These are phyloP conservation scores for Hapalemur alaotrensis DNA, from an alignment of 2,797 vertebrate genomes.

Conservation along the genomic window DNA sequence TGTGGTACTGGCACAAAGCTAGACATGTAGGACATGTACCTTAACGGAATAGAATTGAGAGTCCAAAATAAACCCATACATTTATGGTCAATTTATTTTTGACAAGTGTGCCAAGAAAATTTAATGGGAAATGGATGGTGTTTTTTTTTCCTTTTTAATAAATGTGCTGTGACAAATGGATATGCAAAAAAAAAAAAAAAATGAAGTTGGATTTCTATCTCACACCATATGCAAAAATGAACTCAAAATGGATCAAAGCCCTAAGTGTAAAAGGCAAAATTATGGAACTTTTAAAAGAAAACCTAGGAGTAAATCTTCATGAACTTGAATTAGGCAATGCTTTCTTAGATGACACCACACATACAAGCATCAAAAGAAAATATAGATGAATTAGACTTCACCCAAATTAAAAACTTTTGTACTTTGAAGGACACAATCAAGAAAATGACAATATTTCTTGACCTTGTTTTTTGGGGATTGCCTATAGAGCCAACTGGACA, in stretches of 20 bases:
- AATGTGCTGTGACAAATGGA: neutral
- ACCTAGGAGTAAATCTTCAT: neutral
- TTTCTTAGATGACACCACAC: neutral
- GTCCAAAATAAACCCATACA: neutral
- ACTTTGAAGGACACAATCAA: too few species aligned
- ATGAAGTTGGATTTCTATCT: neutral
- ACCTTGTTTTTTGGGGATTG: neutral
- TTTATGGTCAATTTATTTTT: neutral
- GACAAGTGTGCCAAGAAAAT: neutral
- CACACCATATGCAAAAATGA: neutral
- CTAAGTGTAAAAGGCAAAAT: neutral
- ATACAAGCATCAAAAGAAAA: neutral
- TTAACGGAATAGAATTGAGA: neutral
- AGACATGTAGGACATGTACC: neutral
- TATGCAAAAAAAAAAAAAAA: neutral
- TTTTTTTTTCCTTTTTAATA: neutral
- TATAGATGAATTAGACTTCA: neutral
- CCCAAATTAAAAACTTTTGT: neutral
- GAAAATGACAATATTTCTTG: neutral
- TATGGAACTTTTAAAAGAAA: neutral
- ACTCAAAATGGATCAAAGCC: neutral
- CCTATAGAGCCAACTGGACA: neutral
- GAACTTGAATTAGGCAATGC: neutral
- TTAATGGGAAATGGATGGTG: neutral
- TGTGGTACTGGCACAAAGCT: neutral